Base-by-base conservation (phyloP, 2,797 vertebrate genomes). In the Chelmon rostratus region DNA sequence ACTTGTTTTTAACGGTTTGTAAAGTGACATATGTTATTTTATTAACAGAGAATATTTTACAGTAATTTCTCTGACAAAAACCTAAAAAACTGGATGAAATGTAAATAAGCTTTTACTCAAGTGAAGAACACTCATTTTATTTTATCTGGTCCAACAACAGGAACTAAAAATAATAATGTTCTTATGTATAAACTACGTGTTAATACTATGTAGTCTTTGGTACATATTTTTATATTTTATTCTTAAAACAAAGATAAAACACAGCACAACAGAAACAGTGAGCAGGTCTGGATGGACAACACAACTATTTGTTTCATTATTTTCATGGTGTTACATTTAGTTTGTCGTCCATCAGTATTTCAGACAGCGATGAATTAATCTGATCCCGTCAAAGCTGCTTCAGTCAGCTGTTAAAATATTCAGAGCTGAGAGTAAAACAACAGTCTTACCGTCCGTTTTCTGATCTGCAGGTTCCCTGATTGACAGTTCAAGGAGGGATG, bases 391-490 rank as follows among this genome's bases (percentile, higher is more conserved):
- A n/a, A 68, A 61, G 66, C 63, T 40, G 64, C 31, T 38, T 38
- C 40, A 62, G 33, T 62, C 47, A 73, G 38, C 8, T 38, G 37
- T 28, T 23, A n/a, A 7, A 46, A 46, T 23, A 37, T 37, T 23
- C 11, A 38, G 6, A 12, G 2, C 4, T 56, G 8, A n/a, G 3
- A 3, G n/a, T 54, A 13, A 46, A 63, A 18, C 10, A 35, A 4
- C 5, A n/a, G 21, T 46, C 59, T 64, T 64, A 78, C 74, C 58
- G 4, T 59, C 25, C 21, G 38, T n/a, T 52, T 25, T 13, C 5
- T 53, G 18, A 46, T 59, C 40, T 38, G 12, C 50, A 31, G 54
- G 16, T 31, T 25, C 8, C 11, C 9, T 37, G 54, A 38, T 31
- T 21, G 4, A 1, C 53, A 28, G 5, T 49, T 9, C 35, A n/a